Conservation (phyloP, 2,113 vertebrate genomes). For the Melierax canorus region DNA sequence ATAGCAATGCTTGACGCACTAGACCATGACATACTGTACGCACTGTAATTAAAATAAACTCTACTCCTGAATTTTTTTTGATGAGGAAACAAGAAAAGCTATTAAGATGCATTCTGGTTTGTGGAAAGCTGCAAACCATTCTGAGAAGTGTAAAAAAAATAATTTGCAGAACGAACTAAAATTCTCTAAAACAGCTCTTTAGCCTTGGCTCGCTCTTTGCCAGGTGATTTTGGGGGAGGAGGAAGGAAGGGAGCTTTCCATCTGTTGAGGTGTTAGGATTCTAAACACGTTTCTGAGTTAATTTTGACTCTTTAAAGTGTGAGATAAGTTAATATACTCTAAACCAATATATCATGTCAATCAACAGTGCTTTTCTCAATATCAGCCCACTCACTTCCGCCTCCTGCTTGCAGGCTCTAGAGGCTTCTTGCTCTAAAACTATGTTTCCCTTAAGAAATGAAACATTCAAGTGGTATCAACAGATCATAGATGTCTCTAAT, state of each 20-base stretch:
- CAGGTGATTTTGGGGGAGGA: slow-evolving; percentile 32
- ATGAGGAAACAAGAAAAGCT: background rate
- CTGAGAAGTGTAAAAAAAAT: slow-evolving; percentile 21
- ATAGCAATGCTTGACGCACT: slow-evolving; percentile 49
- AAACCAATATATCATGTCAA: slow-evolving; percentile 42
- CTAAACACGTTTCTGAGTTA: slow-evolving; percentile 42
- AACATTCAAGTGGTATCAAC: background rate
- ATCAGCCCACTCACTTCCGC: slow-evolving; percentile 40
- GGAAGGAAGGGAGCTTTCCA: slow-evolving; percentile 25
- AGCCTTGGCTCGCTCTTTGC: slow-evolving; percentile 27
- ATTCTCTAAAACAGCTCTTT: slow-evolving; percentile 15
- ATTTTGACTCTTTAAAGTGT: slow-evolving; percentile 58
- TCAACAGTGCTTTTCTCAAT: slow-evolving; percentile 56
- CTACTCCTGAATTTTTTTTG: background rate
- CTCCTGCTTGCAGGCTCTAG: slow-evolving; percentile 7
- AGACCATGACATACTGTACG: slow-evolving; percentile 29
- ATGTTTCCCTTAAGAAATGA: background rate
- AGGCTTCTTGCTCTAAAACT: slow-evolving; percentile 11
- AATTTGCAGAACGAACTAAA: background rate
- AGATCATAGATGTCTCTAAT: background rate
- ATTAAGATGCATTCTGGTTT: background rate
- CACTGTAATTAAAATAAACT: slow-evolving; percentile 59
- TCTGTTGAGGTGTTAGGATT: slow-evolving; percentile 43
- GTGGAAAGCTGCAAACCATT: background rate
- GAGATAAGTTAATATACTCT: slow-evolving; percentile 58